Percentiles rank a stretch among this genome's conserved stretches.
phyloP scores from a whole-genome alignment of 2,113 vertebrate genomes.

The Anarhynchus alexandrinus region DNA sequence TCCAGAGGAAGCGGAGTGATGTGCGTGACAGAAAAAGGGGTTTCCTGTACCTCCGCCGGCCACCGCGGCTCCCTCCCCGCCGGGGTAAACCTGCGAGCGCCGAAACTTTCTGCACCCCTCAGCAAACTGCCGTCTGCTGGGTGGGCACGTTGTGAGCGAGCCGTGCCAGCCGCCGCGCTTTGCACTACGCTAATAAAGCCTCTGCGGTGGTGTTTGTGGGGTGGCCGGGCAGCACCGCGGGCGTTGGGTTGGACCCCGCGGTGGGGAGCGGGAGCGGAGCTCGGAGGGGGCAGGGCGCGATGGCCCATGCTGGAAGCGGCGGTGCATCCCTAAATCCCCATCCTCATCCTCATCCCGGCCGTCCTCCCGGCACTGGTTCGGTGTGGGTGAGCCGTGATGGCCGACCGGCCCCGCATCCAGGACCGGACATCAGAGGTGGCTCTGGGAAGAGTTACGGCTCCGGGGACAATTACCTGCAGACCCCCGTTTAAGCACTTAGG shows the following conservation, averaged over 20 bases:
- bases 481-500: not conserved
- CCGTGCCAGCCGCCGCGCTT: not conserved
- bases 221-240: not conserved
- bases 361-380: not conserved
- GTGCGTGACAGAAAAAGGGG: constrained; percentile 10
- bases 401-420: rapidly evolving
- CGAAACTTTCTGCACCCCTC: constrained; percentile 26
- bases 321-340: rapidly evolving
- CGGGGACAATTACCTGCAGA: constrained; percentile 3
- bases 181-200: not conserved
- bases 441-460: not conserved
- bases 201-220: not conserved
- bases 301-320: not conserved
- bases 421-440: not conserved
- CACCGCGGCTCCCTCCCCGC: constrained; percentile 54
- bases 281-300: rapidly evolving
- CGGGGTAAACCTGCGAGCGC: not conserved
- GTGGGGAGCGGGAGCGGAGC: not conserved
- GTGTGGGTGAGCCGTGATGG: rapidly evolving
- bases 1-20: constrained; percentile 47
- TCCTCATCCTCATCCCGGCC: rapidly evolving
- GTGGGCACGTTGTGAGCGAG: not conserved
- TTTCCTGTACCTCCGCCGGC: constrained; percentile 50
- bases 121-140: not conserved
- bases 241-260: rapidly evolving